Evolutionary conservation across 1,140 invertebrate species (phyloP), one percentile per base, ranked within the genome.

Genomic region (Nylanderia fulva): DNA sequence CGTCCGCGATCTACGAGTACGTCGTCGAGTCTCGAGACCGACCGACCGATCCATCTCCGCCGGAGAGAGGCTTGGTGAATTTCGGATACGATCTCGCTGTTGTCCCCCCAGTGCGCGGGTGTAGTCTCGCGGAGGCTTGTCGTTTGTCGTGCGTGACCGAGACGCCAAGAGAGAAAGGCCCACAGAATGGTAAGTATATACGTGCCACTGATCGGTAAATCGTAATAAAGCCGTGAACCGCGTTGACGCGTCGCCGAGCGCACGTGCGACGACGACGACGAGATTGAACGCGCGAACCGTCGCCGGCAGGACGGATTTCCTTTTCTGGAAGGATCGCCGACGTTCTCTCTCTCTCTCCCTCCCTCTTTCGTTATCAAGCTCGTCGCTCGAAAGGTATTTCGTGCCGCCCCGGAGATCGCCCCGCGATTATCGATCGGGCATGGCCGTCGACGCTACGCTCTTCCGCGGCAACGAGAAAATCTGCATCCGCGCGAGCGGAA

Each of bases 101-200:
- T 87, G 72, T 85, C 88, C n/a, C n/a, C n/a, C n/a, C 9, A 89
- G 86, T 90, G 88, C 60, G 60, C 58, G 66, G 48, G 85, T 72
- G 75, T 83, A n/a, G 71, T 63, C 61, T n/a, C 61, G 13, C 75
- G 48, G 13, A 72, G 45, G n/a, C 52, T 56, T 84, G 36, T 88
- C 84, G 72, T 77, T n/a, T n/a, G n/a, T n/a, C n/a, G n/a, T 33
- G 68, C 69, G 63, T 75, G 56, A 54, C 18, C 33, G 60, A 85
- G 45, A 71, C 71, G 66, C 66, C 75, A 80, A 84, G 76, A 27
- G 21, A 60, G 48, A 64, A 60, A 54, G 13, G 11, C 72, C 29
- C 29, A 33, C 83, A 88, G 68, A 60, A 90, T 90, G 89, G 88
- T 90, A 90, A 89, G 89, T n/a, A n/a, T n/a, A n/a, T n/a, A n/a